These are phyloP conservation scores for Pogonomyrmex barbatus DNA, from an alignment of 1,140 invertebrate species.

Conservation along the genomic window DNA sequence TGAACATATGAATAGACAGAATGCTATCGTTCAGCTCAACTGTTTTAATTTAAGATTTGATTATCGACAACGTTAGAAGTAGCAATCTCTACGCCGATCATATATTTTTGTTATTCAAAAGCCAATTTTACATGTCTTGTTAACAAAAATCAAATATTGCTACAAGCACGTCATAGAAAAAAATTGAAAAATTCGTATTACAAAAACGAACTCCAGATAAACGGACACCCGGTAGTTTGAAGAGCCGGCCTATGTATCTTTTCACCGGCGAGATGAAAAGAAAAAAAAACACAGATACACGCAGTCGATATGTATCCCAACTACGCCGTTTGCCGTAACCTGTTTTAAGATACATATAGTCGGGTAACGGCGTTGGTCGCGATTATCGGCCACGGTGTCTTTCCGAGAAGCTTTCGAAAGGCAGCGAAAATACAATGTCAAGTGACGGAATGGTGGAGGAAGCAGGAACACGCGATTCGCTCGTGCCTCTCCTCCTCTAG, in stretches of 20 bases:
- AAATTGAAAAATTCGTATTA: background rate
- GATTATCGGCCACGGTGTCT: constrained; percentile 39
- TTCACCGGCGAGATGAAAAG: background rate
- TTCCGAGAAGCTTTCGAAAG: constrained; percentile 53
- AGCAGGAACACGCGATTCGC: background rate
- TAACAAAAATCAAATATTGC: background rate
- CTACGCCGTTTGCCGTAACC: constrained; percentile 47
- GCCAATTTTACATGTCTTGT: background rate
- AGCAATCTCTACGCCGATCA: background rate
- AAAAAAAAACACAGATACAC: background rate
- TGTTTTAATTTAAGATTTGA: background rate
- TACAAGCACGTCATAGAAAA: background rate
- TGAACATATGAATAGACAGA: background rate
- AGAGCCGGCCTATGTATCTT: background rate
- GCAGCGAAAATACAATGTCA: constrained; percentile 61
- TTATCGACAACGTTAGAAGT: background rate
- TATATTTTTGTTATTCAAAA: background rate
- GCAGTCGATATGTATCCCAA: constrained; percentile 31
- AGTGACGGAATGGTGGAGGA: background rate
- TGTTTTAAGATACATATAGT: constrained; percentile 38
- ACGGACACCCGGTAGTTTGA: background rate
- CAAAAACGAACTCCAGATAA: background rate
- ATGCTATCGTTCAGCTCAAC: constrained; percentile 1
- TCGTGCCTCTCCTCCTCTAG: constrained; percentile 33
- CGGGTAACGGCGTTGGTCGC: constrained; percentile 48